These are phyloP conservation scores for Oceanites oceanicus DNA, from an alignment of 2,113 vertebrate species.

Conservation along the genomic window DNA sequence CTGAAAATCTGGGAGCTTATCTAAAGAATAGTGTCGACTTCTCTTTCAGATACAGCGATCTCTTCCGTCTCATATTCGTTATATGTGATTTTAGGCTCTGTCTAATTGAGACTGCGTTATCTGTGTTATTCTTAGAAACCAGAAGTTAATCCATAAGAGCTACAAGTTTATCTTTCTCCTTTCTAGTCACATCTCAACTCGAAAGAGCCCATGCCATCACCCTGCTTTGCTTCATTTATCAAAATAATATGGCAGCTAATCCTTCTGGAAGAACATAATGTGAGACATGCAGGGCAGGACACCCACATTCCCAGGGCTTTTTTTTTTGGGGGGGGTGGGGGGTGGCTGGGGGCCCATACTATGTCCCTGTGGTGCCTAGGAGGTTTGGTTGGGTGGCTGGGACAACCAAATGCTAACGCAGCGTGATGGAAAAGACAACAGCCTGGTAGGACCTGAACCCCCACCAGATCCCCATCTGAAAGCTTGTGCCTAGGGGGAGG, in stretches of 20 bases:
- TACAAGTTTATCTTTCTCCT: constrained; percentile 46
- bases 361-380: neutral
- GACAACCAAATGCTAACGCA: neutral
- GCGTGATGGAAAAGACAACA: fast-evolving
- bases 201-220: neutral
- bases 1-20: constrained; percentile 19
- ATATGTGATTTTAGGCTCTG: constrained; percentile 40
- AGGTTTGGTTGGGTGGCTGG: neutral
- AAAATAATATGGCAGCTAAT: neutral
- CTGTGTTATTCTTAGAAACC: constrained; percentile 56
- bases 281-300: neutral
- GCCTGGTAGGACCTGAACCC: neutral
- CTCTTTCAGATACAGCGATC: constrained; percentile 13
- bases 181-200: neutral
- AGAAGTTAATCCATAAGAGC: constrained; percentile 37
- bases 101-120: constrained; percentile 58
- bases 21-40: neutral
- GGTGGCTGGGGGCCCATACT: neutral
- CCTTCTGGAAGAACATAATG: neutral
- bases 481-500: neutral
- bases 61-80: neutral
- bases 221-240: neutral
- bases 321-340: fast-evolving
- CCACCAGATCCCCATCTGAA: neutral
- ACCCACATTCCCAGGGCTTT: neutral